phyloP scores from a whole-genome alignment of 2,888 invertebrate genomes.

The Rhingia campestris region DNA sequence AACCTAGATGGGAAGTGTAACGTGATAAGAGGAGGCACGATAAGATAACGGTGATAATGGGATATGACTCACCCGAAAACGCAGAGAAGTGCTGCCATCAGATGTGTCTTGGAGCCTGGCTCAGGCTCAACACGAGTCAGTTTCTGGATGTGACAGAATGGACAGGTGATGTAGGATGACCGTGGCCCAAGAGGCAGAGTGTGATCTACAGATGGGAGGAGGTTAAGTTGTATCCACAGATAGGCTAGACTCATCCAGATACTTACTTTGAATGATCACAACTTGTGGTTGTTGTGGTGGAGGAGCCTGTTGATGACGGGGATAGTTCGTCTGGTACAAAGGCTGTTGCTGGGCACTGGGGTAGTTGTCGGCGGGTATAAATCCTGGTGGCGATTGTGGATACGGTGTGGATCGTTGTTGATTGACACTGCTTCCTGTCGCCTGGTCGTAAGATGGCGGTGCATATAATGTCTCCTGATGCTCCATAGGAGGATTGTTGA shows the following conservation, averaged over 20 bases:
- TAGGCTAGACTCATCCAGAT: not conserved
- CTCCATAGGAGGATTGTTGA: slow-evolving; percentile 39
- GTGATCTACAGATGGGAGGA: slow-evolving; percentile 75
- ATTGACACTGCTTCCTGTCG: slow-evolving; percentile 70
- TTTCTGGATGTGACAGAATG: slow-evolving; percentile 79
- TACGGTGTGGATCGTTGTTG: slow-evolving; percentile 44
- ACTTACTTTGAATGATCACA: slow-evolving; percentile 81
- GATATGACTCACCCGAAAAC: slow-evolving; percentile 79
- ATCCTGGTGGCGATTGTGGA: slow-evolving; percentile 61
- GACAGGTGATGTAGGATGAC: slow-evolving; percentile 78
- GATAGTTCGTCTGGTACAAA: slow-evolving; percentile 32
- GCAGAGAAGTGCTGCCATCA: slow-evolving; percentile 80
- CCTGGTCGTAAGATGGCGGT: slow-evolving; percentile 80
- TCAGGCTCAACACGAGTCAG: slow-evolving; percentile 79
- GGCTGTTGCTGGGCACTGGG: slow-evolving; percentile 28
- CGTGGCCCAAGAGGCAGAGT: slow-evolving; percentile 79
- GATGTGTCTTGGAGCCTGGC: slow-evolving; percentile 79
- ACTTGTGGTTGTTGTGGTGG: slow-evolving; percentile 74
- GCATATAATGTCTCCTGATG: slow-evolving; percentile 34
- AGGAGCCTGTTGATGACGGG: slow-evolving; percentile 34
- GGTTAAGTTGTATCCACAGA: not conserved
- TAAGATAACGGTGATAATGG: slow-evolving; percentile 64
- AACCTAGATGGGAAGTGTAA: slow-evolving; percentile 75
- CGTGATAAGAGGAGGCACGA: slow-evolving; percentile 34
- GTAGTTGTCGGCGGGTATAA: slow-evolving; percentile 56